A percentile compares a stretch with the other conserved stretches of the same genome.
phyloP scores from a whole-genome alignment of 2,888 invertebrate species.

The Morpho helenor region DNA sequence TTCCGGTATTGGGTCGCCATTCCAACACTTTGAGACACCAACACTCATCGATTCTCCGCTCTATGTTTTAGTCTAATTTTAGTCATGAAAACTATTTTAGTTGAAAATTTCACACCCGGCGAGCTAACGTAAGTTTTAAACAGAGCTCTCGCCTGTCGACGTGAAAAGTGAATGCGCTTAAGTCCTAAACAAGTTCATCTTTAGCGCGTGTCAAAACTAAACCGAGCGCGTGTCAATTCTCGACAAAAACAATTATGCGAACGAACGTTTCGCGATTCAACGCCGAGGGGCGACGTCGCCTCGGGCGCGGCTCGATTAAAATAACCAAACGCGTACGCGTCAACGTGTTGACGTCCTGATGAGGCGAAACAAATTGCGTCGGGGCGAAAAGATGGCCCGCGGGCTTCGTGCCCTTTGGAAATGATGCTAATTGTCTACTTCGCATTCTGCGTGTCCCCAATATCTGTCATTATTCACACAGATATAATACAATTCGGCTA shows the following conservation, averaged over 20 bases:
- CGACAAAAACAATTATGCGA: slow-evolving; percentile 68
- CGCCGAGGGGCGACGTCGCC: slow-evolving; percentile 43
- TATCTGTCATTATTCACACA: slow-evolving; percentile 10
- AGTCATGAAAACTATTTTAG: slow-evolving; percentile 16
- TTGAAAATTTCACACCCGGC: slow-evolving; percentile 38
- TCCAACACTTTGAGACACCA: no score
- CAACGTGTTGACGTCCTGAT: slow-evolving; percentile 77
- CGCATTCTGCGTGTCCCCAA: slow-evolving; percentile 19
- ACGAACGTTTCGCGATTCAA: slow-evolving; percentile 57
- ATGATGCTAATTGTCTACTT: slow-evolving; percentile 67
- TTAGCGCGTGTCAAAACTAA: slow-evolving; percentile 41
- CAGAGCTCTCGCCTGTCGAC: slow-evolving; percentile 1
- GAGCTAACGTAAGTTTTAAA: slow-evolving; percentile 27
- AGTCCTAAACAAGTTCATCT: slow-evolving; percentile 28
- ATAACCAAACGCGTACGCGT: slow-evolving; percentile 69
- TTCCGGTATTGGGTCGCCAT: no score
- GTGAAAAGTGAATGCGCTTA: slow-evolving; percentile 9
- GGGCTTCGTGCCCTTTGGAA: slow-evolving; percentile 65
- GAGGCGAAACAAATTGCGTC: slow-evolving; percentile 70
- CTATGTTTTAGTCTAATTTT: slow-evolving; percentile 15
- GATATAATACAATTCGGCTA: no score
- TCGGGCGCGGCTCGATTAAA: slow-evolving; percentile 53
- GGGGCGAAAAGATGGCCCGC: slow-evolving; percentile 44
- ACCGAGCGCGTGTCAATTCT: slow-evolving; percentile 53
- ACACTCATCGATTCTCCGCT: no score